These are phyloP conservation scores for Smutsia gigantea DNA, from an alignment of 2,797 vertebrate genomes.

Conservation along the genomic window DNA sequence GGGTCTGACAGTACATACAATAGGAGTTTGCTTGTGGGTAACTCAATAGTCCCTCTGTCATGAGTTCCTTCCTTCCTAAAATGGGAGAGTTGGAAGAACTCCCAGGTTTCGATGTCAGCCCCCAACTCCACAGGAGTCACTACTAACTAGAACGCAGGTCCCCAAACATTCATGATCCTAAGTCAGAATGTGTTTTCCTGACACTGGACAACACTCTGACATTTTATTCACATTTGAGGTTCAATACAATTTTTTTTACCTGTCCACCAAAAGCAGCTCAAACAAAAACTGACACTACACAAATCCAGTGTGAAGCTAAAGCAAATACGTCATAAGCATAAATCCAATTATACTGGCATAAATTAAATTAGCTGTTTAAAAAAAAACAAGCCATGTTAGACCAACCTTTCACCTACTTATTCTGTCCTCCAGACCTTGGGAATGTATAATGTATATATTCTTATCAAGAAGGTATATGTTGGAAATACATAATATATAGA, in stretches of 20 bases:
- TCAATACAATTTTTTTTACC: not conserved
- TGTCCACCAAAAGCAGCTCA: not conserved
- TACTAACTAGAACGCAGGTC: not conserved
- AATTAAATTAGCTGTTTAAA: not conserved
- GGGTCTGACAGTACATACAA: not conserved
- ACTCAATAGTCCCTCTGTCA: not conserved
- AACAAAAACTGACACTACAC: not conserved
- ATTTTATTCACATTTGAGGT: not conserved
- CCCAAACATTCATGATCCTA: not conserved
- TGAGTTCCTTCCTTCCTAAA: not conserved
- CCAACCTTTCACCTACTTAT: not conserved
- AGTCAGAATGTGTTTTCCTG: not conserved
- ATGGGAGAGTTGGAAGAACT: not conserved
- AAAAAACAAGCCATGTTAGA: not conserved
- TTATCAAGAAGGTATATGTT: not conserved
- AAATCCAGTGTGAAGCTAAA: not conserved
- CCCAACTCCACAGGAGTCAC: not conserved
- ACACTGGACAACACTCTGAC: not conserved
- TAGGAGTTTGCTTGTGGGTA: not conserved
- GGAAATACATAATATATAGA: not conserved
- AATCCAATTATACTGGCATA: not conserved
- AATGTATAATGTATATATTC: not conserved
- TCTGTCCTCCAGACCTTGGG: not conserved
- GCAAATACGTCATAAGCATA: not conserved
- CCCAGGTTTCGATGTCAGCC: not conserved